Base-by-base conservation (phyloP, 2,888 invertebrate species). In the Harpalus rufipes region DNA sequence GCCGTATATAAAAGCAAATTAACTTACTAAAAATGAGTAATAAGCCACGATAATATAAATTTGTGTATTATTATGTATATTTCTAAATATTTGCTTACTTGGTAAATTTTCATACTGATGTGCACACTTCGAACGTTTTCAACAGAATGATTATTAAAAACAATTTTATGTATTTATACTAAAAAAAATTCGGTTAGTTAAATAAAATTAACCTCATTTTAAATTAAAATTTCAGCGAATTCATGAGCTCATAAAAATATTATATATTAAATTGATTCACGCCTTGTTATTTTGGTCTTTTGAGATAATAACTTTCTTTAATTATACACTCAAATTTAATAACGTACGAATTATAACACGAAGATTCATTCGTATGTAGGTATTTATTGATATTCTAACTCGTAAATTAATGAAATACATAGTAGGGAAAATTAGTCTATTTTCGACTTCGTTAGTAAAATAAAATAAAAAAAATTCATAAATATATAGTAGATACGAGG, bases 81-180 rank as follows among this genome's bases (percentile, higher is more conserved):
- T 51, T 8, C 4, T 12, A 51, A 51, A 10, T 76, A 12, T 63
- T 21, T 25, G 16, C 59, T 8, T 78, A 78, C 78, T 18, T 78
- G 78, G 25, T n/a, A 56, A n/a, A 78, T 32, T 78, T 58, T 78
- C 78, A 78, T 78, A 78, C 25, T 58, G 78, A 78, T 78, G 78
- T 58, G 56, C n/a, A 78, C 58, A 58, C 78, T 56, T 32, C 3
- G 56, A 58, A 32, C 32, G 32, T 41, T 59, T 58, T 58, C 56
- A 41, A 59, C 58, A 58, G 58, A 78, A 56, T 78, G 58, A 58
- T 18, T 58, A 25, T 12, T 0, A 21, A 14, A 58, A 59, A 58
- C n/a, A 78, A 6, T 78, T 56, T 78, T n/a, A 59, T 18, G 78
- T 58, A 78, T 78, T 58, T 78, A 78, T 78, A 78, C n/a, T 58